A percentile compares a stretch with the other conserved stretches of the same genome.
Conservation (phyloP, 2,797 vertebrate genomes). For the Alouatta caraya region DNA sequence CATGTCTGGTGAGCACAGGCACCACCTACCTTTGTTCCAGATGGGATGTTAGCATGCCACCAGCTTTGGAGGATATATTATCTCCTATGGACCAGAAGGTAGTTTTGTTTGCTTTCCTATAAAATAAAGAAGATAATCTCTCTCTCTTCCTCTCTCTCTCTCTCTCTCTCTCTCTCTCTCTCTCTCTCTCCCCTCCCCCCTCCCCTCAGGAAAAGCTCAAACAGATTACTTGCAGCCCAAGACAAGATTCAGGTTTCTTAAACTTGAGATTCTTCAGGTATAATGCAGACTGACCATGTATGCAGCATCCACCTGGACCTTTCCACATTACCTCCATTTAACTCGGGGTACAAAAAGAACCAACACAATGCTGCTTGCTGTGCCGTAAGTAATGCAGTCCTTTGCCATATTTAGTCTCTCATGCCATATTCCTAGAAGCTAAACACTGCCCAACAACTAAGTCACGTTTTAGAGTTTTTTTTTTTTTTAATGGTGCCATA, state of each 20-base stretch:
- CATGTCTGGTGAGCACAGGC: fast-evolving
- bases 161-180: too few relatives aligned
- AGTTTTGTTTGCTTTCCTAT: not conserved
- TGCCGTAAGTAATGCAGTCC: not conserved
- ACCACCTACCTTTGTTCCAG: not conserved
- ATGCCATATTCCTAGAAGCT: not conserved
- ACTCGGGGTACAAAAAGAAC: not conserved
- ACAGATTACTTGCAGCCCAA: not conserved
- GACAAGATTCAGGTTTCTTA: not conserved
- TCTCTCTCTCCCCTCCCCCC: not conserved
- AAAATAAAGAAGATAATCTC: not conserved
- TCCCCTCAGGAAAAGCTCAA: not conserved
- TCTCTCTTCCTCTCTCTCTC: too few relatives aligned
- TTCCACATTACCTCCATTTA: not conserved
- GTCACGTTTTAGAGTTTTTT: not conserved
- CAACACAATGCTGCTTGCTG: not conserved
- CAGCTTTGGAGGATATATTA: not conserved
- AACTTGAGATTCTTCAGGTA: not conserved
- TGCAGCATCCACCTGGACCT: not conserved
- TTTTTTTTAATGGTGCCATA: not conserved
- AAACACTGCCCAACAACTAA: not conserved
- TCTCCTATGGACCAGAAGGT: not conserved
- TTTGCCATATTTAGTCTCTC: not conserved
- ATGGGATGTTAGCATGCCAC: not conserved
- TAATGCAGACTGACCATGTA: not conserved